Conservation (phyloP, 2,797 vertebrate species). For the Tokudaia muenninki region DNA sequence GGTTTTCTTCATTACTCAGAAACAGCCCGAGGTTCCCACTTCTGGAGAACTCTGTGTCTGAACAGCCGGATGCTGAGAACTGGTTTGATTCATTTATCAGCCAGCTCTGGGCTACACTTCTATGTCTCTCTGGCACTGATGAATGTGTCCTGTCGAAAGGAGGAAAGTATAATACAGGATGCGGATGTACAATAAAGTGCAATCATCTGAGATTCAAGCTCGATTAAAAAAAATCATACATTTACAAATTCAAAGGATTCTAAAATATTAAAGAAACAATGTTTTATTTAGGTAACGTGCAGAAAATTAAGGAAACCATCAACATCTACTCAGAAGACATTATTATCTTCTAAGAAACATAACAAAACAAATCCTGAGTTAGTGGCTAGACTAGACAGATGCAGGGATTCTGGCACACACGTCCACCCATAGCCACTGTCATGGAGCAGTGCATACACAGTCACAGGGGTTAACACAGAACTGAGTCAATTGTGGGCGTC, state of each 20-base stretch:
- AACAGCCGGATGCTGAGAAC: not conserved
- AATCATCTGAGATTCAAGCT: not conserved
- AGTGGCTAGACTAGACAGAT: not conserved
- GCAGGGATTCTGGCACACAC: not conserved
- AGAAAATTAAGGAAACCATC: not conserved
- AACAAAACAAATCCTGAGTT: not conserved
- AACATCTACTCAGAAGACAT: not conserved
- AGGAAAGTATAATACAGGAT: not conserved
- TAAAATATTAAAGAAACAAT: not conserved
- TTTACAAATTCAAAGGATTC: conserved; percentile 13
- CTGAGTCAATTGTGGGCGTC: not conserved
- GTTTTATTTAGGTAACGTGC: conserved; percentile 11
- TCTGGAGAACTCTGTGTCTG: not conserved
- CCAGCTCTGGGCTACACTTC: not conserved
- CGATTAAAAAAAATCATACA: not conserved
- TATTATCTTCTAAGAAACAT: not conserved
- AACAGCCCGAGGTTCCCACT: not conserved
- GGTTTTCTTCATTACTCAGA: conserved; percentile 17
- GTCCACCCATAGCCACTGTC: too few species aligned
- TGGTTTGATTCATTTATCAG: conserved; percentile 7
- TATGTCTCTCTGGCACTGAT: not conserved
- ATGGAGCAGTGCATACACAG: not conserved
- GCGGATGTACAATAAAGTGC: not conserved
- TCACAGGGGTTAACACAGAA: not conserved
- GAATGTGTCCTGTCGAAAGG: not conserved